Evolutionary conservation across 2,797 vertebrate species (phyloP).

Genomic region (Poecilia picta): DNA sequence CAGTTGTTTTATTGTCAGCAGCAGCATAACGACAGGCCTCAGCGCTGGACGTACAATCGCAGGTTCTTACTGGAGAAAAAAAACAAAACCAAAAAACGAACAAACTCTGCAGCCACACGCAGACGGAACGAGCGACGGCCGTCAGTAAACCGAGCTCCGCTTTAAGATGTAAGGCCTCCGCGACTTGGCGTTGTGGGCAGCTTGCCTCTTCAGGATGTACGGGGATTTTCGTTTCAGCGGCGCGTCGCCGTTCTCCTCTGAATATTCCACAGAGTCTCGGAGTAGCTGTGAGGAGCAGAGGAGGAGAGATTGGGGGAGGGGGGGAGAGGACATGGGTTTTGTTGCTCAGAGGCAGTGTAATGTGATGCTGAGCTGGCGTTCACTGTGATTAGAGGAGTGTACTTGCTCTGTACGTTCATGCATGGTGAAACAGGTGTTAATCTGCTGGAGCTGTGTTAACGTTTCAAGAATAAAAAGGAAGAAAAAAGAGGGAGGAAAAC

Average conservation of each 20-base stretch:
- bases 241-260: constrained; percentile 83
- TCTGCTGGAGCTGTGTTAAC: constrained; percentile 26
- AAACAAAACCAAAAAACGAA: constrained; percentile 1
- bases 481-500: not conserved
- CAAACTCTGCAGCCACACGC: constrained; percentile 29
- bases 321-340: constrained; percentile 21
- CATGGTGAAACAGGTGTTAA: constrained; percentile 41
- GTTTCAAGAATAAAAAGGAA: not conserved
- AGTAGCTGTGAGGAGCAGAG: constrained; percentile 63
- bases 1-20: constrained; percentile 62
- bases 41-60: constrained; percentile 27
- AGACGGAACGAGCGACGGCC: constrained; percentile 36
- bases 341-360: constrained; percentile 26
- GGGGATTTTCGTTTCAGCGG: constrained; percentile 94
- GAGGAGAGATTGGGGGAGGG: constrained; percentile 6
- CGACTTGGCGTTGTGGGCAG: constrained; percentile 85
- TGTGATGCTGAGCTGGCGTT: not conserved
- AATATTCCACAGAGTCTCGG: constrained; percentile 79
- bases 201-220: constrained; percentile 94
- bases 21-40: constrained; percentile 43
- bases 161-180: constrained; percentile 97
- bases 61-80: constrained; percentile 33
- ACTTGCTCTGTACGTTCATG: constrained; percentile 32
- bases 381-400: constrained; percentile 34
- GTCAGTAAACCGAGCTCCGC: constrained; percentile 89